These are phyloP conservation scores for Enhydra lutris DNA, from an alignment of 2,113 vertebrate species.

Conservation along the genomic window DNA sequence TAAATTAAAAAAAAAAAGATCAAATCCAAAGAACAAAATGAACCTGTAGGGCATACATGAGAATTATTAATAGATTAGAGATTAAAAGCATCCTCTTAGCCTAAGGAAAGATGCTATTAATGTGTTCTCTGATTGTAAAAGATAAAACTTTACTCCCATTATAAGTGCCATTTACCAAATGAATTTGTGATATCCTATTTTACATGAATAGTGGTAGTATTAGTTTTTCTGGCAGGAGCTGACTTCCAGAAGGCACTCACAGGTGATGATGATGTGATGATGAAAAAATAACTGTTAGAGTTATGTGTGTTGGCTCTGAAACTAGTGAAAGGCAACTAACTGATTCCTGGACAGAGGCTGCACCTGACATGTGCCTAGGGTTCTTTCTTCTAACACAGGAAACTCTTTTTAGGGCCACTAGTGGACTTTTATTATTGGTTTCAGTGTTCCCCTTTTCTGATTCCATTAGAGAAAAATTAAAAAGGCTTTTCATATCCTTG, in stretches of 20 bases:
- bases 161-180: conserved; percentile 13
- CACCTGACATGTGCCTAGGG: not conserved
- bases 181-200: conserved; percentile 22
- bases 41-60: not conserved
- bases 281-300: not conserved
- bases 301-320: not conserved
- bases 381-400: not conserved
- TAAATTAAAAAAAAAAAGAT: not conserved
- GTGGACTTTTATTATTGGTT: not conserved
- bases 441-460: not conserved
- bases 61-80: not conserved
- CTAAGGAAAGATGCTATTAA: not conserved
- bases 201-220: not conserved
- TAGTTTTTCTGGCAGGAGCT: conserved; percentile 1
- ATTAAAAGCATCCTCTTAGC: not conserved
- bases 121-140: not conserved
- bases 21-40: not conserved
- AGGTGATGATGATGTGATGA: not conserved
- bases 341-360: no score
- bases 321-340: not conserved
- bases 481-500: conserved; percentile 19
- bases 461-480: not conserved
- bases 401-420: not conserved
- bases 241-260: not conserved
- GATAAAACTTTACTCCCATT: conserved; percentile 22